Evolutionary conservation across 1,140 invertebrate genomes (phyloP).

Genomic region (Pseudobourletiella spinata): DNA sequence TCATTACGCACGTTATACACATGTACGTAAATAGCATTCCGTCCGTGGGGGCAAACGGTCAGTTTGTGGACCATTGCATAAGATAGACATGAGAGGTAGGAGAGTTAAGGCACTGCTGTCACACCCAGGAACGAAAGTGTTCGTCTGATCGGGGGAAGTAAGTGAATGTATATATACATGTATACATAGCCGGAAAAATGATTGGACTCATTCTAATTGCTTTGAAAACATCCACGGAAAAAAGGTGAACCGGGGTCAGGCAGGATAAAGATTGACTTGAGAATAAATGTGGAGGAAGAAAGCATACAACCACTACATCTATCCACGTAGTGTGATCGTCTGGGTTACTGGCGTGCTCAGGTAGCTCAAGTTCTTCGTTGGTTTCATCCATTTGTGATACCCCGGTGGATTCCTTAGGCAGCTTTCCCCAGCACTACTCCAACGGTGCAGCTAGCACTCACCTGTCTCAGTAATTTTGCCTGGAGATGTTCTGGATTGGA

Average conservation of each 20-base stretch:
- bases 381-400: too few relatives aligned
- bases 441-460: too few relatives aligned
- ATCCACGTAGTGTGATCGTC: too few relatives aligned
- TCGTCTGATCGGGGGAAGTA: conserved; percentile 41
- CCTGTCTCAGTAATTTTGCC: too few relatives aligned
- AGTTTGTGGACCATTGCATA: not conserved
- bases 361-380: too few relatives aligned
- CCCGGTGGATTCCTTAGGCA: too few relatives aligned
- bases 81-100: not conserved
- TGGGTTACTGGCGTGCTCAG: too few relatives aligned
- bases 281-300: conserved; percentile 9
- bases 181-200: conserved; percentile 10
- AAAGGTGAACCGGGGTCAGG: not conserved
- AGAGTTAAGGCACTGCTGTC: not conserved
- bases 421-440: too few relatives aligned
- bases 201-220: conserved; percentile 12
- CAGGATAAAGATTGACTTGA: conserved; percentile 8
- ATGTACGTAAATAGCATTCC: not conserved
- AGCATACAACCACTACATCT: too few relatives aligned
- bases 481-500: too few relatives aligned
- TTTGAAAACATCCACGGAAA: not conserved
- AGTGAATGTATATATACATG: too few relatives aligned
- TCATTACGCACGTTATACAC: not conserved
- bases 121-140: conserved; percentile 11
- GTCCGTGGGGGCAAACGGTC: too few relatives aligned